These are phyloP conservation scores for Agonopterix subpropinquella DNA, from an alignment of 2,888 invertebrate species.

Conservation along the genomic window DNA sequence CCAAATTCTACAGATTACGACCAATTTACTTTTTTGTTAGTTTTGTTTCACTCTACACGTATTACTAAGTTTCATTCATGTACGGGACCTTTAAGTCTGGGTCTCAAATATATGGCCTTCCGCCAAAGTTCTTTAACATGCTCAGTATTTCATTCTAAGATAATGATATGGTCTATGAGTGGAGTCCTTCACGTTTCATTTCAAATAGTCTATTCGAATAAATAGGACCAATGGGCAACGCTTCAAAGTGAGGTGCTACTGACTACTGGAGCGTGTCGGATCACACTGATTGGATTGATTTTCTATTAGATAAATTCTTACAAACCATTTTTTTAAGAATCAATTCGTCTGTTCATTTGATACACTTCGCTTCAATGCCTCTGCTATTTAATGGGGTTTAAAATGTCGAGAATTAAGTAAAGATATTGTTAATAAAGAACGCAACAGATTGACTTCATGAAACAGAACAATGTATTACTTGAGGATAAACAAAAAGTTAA, in stretches of 20 bases:
- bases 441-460: conserved; percentile 11
- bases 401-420: background rate
- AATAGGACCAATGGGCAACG: conserved; percentile 26
- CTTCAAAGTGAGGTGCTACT: conserved; percentile 28
- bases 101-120: too few species aligned
- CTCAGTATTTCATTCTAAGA: too few species aligned
- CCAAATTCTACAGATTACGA: too few species aligned
- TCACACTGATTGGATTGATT: conserved; percentile 63
- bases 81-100: too few species aligned
- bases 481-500: conserved; percentile 66
- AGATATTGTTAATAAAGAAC: background rate
- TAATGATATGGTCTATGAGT: conserved; percentile 5
- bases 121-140: too few species aligned
- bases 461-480: conserved; percentile 38
- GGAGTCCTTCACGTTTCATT: conserved; percentile 5
- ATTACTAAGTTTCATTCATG: too few species aligned
- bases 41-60: too few species aligned
- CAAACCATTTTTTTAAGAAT: conserved; percentile 35
- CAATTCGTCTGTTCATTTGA: conserved; percentile 51
- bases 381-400: background rate
- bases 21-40: too few species aligned
- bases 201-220: conserved; percentile 11
- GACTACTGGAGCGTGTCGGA: conserved; percentile 51
- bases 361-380: conserved; percentile 32
- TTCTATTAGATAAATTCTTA: conserved; percentile 51